phyloP scores from a whole-genome alignment of 1,140 invertebrate species.

The Sminthurinus signatus region DNA sequence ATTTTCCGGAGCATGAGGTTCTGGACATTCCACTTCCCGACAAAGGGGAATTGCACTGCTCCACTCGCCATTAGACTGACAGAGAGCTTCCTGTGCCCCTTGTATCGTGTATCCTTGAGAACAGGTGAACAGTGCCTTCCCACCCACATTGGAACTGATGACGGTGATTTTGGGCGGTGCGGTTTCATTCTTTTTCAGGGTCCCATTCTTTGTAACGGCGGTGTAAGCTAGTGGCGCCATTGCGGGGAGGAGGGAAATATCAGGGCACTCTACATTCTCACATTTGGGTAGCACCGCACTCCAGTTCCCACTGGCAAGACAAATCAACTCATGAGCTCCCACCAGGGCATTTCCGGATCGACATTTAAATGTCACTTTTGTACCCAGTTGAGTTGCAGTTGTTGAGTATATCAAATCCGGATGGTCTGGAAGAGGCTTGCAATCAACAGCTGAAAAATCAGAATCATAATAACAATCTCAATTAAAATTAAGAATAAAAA shows the following conservation, averaged over 20 bases:
- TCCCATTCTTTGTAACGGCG: constrained; percentile 25
- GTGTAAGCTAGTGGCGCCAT: constrained; percentile 33
- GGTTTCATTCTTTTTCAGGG: constrained; percentile 32
- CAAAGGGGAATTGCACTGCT: constrained; percentile 39
- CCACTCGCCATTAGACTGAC: constrained; percentile 70
- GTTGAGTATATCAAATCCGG: constrained; percentile 63
- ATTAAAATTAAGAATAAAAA: background rate
- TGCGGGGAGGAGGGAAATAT: constrained; percentile 36
- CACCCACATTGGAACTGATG: constrained; percentile 66
- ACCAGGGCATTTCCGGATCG: constrained; percentile 73
- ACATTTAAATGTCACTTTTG: constrained; percentile 66
- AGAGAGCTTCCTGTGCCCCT: constrained; percentile 65
- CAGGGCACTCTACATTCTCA: constrained; percentile 40
- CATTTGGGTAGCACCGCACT: constrained; percentile 61
- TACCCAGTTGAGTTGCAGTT: constrained; percentile 64
- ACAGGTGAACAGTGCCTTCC: constrained; percentile 70
- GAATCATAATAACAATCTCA: background rate
- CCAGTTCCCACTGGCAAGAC: constrained; percentile 76
- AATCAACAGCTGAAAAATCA: constrained; percentile 59
- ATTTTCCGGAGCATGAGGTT: constrained; percentile 62
- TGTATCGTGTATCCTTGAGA: constrained; percentile 67
- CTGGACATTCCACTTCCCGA: constrained; percentile 67
- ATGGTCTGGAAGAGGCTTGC: constrained; percentile 59
- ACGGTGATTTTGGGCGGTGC: constrained; percentile 47
- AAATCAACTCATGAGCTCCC: constrained; percentile 62